Conservation (phyloP, 2,113 vertebrate genomes). For the Ceratotherium simum region DNA sequence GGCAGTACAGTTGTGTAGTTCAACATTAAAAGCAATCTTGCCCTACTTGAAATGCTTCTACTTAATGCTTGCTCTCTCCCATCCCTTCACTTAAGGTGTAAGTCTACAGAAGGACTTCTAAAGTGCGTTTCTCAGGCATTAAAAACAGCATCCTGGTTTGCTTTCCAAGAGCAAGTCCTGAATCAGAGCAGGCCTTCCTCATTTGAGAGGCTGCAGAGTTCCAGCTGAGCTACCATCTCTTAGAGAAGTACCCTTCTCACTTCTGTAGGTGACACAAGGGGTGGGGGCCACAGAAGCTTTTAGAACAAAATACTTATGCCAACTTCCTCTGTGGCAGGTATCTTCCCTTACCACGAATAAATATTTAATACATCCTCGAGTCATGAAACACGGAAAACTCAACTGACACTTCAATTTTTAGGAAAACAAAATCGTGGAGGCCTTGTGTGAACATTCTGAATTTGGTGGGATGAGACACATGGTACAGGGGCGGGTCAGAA, state of each 20-base stretch:
- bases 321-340: not conserved
- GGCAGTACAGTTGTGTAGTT: not conserved
- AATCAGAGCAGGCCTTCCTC: not conserved
- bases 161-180: not conserved
- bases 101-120: not conserved
- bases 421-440: not conserved
- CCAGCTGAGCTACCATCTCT: not conserved
- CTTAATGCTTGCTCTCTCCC: not conserved
- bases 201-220: not conserved
- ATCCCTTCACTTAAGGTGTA: not conserved
- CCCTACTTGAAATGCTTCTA: not conserved
- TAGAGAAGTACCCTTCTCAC: not conserved
- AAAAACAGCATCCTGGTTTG: not conserved
- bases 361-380: conserved; percentile 47
- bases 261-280: not conserved
- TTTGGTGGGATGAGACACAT: not conserved
- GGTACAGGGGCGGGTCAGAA: not conserved
- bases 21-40: not conserved
- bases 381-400: conserved; percentile 46
- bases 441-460: not conserved
- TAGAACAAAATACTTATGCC: not conserved
- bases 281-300: not conserved
- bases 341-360: conserved; percentile 59
- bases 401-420: conserved; percentile 20
- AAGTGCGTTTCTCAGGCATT: conserved; percentile 63